A percentile compares a stretch with the other conserved stretches of the same genome.
Evolutionary conservation across 2,888 invertebrate species (phyloP).

Genomic region (Sipha maydis): DNA sequence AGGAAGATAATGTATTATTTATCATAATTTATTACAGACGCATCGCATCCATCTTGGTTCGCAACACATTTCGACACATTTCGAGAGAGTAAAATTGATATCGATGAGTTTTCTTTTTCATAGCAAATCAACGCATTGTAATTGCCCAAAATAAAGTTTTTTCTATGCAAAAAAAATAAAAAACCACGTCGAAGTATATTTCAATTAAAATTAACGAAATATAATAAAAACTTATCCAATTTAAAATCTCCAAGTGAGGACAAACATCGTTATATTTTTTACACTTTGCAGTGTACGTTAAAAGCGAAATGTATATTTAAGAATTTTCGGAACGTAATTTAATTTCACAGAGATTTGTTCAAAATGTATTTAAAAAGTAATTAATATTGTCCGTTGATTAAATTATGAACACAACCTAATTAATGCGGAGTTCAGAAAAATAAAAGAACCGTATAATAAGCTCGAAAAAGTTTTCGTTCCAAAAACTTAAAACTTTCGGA

Average conservation of each 20-base stretch:
- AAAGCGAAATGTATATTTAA: background rate
- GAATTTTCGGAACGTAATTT: slow-evolving; percentile 5
- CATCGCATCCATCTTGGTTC: background rate
- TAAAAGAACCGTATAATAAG: slow-evolving; percentile 28
- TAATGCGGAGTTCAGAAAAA: background rate
- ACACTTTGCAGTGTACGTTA: background rate
- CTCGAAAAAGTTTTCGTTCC: slow-evolving; percentile 22
- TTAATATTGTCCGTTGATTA: slow-evolving; percentile 40
- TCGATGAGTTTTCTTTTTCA: background rate
- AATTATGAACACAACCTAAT: slow-evolving; percentile 23
- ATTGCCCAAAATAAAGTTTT: no score
- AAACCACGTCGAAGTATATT: background rate
- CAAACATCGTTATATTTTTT: background rate
- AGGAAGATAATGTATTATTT: no score
- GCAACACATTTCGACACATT: background rate
- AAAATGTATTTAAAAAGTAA: slow-evolving; percentile 34
- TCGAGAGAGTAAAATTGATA: background rate
- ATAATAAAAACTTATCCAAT: slow-evolving; percentile 26
- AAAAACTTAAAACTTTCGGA: slow-evolving; percentile 18
- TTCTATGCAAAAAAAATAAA: background rate
- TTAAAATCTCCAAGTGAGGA: background rate
- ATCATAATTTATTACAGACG: no score
- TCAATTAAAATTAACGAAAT: slow-evolving; percentile 16
- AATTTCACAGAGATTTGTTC: slow-evolving; percentile 19
- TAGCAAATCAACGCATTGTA: background rate